Percentiles rank a stretch among this genome's conserved stretches.
Conservation (phyloP, 2,888 invertebrate species). For the Geophilus truncorum region DNA sequence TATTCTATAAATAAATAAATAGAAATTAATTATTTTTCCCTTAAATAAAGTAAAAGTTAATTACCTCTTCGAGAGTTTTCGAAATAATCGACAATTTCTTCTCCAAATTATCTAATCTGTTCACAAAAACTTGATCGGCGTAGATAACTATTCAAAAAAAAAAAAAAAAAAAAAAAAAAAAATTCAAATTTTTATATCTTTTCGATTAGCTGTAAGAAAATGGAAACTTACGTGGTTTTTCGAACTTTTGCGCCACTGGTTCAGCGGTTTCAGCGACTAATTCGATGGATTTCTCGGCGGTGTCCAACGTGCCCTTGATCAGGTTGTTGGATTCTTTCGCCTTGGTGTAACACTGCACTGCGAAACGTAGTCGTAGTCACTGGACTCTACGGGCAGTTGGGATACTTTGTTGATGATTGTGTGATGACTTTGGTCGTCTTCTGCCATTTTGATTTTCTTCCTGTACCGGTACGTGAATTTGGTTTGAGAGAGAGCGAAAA, state of each 20-base stretch:
- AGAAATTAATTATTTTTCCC: not conserved
- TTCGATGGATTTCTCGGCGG: constrained; percentile 59
- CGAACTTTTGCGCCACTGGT: constrained; percentile 67
- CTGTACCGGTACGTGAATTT: too few species aligned
- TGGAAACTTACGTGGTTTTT: constrained; percentile 56
- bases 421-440: not conserved
- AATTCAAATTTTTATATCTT: too few species aligned
- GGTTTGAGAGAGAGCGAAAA: too few species aligned
- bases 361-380: constrained; percentile 67
- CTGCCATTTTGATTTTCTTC: constrained; percentile 26
- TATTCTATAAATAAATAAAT: constrained; percentile 30
- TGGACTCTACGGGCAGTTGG: constrained; percentile 75
- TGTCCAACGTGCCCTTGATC: constrained; percentile 45
- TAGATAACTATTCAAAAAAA: constrained; percentile 41
- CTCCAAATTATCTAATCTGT: constrained; percentile 78
- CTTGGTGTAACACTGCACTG: constrained; percentile 65
- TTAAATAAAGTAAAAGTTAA: constrained; percentile 9
- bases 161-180: not conserved
- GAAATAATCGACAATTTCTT: constrained; percentile 73
- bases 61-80: constrained; percentile 78
- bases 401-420: constrained; percentile 61
- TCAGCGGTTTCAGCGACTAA: constrained; percentile 66
- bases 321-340: constrained; percentile 59
- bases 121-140: constrained; percentile 61
- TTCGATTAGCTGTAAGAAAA: too few species aligned